Evolutionary conservation across 2,888 invertebrate species (phyloP).

Genomic region (Listrodromus nycthemerus): DNA sequence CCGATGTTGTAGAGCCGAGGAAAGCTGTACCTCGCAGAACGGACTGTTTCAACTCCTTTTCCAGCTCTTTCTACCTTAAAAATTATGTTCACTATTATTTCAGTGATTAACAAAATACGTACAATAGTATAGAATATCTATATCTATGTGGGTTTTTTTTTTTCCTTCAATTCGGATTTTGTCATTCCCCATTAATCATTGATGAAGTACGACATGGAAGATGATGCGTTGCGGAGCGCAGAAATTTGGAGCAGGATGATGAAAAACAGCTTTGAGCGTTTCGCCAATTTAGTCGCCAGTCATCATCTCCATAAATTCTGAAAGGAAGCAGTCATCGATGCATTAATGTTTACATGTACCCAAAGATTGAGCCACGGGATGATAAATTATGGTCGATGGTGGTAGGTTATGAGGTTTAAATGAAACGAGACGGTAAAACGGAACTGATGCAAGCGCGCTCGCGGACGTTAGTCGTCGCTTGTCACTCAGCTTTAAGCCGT

Average conservation of each 20-base stretch:
- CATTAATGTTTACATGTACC: constrained; percentile 6
- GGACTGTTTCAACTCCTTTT: neutral
- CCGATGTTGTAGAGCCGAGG: neutral
- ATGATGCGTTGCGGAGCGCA: constrained; percentile 3
- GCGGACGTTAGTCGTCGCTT: constrained; percentile 18
- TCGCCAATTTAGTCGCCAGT: constrained; percentile 88
- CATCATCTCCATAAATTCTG: constrained; percentile 94
- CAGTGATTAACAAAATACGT: constrained; percentile 22
- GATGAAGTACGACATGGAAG: neutral
- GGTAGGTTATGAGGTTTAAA: constrained; percentile 24
- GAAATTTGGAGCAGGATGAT: constrained; percentile 3
- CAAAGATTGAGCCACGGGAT: neutral
- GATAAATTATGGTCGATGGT: constrained; percentile 17
- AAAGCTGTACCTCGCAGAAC: neutral
- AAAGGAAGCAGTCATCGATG: constrained; percentile 79
- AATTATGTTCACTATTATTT: neutral
- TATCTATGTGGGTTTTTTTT: constrained; percentile 24
- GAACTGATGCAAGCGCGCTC: neutral
- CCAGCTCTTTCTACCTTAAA: no score
- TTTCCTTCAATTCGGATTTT: constrained; percentile 15
- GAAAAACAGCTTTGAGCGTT: constrained; percentile 10
- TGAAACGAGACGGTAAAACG: constrained; percentile 30
- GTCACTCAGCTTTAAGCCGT: constrained; percentile 29
- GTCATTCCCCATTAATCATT: constrained; percentile 7
- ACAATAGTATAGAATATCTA: constrained; percentile 34